phyloP scores from a whole-genome alignment of 2,888 invertebrate species.

The Sipha maydis region DNA sequence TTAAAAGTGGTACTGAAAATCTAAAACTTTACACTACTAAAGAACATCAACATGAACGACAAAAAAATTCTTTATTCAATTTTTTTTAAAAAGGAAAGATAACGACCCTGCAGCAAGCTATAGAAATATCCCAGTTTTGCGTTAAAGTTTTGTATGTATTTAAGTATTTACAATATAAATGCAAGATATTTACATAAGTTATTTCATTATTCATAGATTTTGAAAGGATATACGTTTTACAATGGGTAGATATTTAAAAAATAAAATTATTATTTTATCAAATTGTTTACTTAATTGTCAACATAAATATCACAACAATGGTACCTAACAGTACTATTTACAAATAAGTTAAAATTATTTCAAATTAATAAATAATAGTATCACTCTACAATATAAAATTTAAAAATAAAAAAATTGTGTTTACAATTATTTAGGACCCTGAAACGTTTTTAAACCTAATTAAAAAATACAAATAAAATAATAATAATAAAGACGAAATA shows the following conservation, averaged over 20 bases:
- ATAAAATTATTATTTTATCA: conserved; percentile 19
- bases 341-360: conserved; percentile 58
- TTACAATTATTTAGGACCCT: conserved; percentile 60
- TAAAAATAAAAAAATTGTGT: conserved; percentile 53
- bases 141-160: no score
- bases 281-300: conserved; percentile 59
- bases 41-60: no score
- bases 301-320: conserved; percentile 62
- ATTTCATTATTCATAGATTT: no score
- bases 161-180: no score
- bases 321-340: conserved; percentile 62
- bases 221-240: no score
- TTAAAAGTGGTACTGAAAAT: no score
- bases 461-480: conserved; percentile 52
- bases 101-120: no score
- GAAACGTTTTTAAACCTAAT: conserved; percentile 55
- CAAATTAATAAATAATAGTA: conserved; percentile 60
- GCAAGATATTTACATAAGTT: no score
- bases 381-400: conserved; percentile 51
- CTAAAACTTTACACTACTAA: no score
- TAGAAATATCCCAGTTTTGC: no score
- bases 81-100: no score
- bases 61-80: no score
- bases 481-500: conserved; percentile 48
- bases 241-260: neutral